Base-by-base conservation (phyloP, 2,888 invertebrate species). In the Eulithis prunata region DNA sequence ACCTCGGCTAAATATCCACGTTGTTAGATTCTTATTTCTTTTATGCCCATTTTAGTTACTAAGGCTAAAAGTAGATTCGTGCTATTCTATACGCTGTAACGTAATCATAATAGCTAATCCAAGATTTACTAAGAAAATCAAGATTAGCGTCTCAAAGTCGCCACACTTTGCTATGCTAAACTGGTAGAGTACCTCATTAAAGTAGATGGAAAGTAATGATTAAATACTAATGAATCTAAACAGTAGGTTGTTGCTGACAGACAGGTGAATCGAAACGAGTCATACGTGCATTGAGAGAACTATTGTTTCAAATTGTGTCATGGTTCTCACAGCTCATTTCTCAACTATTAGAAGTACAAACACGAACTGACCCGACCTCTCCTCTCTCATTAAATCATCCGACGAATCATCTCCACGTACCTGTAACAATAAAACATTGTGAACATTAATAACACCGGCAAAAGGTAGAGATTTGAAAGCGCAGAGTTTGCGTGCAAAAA, bases 291-390 rank as follows among this genome's bases (percentile, higher is more conserved):
- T 32, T 60, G 53, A 63, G 54, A 60, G 32, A 53, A 75, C 76
- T 72, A 75, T 73, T 76, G 78, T 76, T 73, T 71, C 71, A 75
- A 67, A 78, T 68, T 72, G 75, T 75, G 74, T 73, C 74, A 74
- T 70, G 70, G 58, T 77, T 85, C 89, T 57, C 89, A 88, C 86
- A 86, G 71, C 75, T 81, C 81, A 80, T 78, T 87, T 88, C 87
- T 80, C 88, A 86, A 80, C 80, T 77, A 82, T 79, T 80, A 80
- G 73, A 79, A 72, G 68, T 73, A 75, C 69, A 73, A 71, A 74
- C 64, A 71, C 68, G 71, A 65, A 69, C 63, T 64, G 72, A 75
- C 76, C 75, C 75, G 78, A 72, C 76, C 78, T 74, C 79, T 73
- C 76, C 78, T 74, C 79, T 73, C 79, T 76, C 61, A 61, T 68